Evolutionary conservation across 1,140 invertebrate species (phyloP).

Genomic region (Ericerus pela): DNA sequence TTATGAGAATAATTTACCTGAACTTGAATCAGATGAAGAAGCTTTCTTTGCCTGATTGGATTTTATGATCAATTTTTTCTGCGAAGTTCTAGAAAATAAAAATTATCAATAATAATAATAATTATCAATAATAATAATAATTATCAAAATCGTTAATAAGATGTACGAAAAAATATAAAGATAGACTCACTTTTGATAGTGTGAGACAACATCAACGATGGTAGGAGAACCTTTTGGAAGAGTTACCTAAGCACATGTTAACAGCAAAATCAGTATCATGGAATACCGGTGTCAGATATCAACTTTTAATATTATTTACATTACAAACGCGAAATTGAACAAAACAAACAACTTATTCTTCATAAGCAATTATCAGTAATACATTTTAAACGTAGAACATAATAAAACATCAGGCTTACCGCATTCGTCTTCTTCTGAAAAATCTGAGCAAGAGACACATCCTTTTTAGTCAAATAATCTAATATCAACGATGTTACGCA

Average conservation of each 20-base stretch:
- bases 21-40: slow-evolving; percentile 1
- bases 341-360: neutral
- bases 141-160: neutral
- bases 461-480: slow-evolving; percentile 20
- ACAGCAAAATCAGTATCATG: too few relatives aligned
- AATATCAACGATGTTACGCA: slow-evolving; percentile 7
- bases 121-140: neutral
- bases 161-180: too few relatives aligned
- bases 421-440: slow-evolving; percentile 24
- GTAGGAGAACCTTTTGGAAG: neutral
- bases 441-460: slow-evolving; percentile 19
- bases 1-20: neutral
- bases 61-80: neutral
- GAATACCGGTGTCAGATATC: too few relatives aligned
- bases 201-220: neutral
- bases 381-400: neutral
- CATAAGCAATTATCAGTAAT: neutral
- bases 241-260: neutral
- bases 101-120: neutral
- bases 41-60: neutral
- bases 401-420: slow-evolving; percentile 18
- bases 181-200: neutral
- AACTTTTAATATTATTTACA: neutral
- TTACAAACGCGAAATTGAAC: neutral
- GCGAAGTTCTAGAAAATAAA: neutral